Conservation (phyloP, 1,140 invertebrate genomes). For the Cotesia chilonis region DNA sequence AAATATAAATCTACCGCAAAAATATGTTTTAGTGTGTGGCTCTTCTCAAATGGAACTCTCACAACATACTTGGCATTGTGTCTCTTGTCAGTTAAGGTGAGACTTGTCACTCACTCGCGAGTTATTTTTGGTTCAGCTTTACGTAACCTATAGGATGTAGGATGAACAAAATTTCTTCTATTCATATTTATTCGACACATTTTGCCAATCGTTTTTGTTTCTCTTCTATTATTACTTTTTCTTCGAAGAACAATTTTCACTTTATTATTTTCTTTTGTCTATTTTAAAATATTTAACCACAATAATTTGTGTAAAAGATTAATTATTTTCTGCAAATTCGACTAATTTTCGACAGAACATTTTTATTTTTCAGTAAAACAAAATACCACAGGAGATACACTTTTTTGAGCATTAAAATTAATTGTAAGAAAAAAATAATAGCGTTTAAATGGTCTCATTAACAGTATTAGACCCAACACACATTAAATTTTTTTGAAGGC, state of each 20-base stretch:
- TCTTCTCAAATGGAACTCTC: constrained; percentile 14
- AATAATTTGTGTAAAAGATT: background rate
- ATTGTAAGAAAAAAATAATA: background rate
- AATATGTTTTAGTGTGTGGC: background rate
- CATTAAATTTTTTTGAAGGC: constrained; percentile 29
- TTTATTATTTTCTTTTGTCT: background rate
- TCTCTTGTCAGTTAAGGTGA: constrained; percentile 47
- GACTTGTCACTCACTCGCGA: constrained; percentile 56
- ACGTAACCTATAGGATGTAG: constrained; percentile 45
- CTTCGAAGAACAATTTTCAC: background rate
- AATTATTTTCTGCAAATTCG: background rate
- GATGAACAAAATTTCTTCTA: too few relatives aligned
- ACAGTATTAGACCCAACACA: background rate
- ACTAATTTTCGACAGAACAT: background rate
- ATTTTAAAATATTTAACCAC: background rate
- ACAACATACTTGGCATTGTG: constrained; percentile 38
- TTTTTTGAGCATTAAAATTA: background rate
- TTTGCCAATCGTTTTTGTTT: constrained; percentile 9
- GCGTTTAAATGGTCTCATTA: background rate
- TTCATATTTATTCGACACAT: constrained; percentile 22
- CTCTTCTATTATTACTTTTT: background rate
- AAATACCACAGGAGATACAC: too few relatives aligned
- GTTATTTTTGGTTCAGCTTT: constrained; percentile 57
- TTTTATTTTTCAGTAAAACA: too few relatives aligned
- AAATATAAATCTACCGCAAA: constrained; percentile 4